Conservation (phyloP, 2,797 vertebrate species). For the Poeciliopsis paucimaculata region DNA sequence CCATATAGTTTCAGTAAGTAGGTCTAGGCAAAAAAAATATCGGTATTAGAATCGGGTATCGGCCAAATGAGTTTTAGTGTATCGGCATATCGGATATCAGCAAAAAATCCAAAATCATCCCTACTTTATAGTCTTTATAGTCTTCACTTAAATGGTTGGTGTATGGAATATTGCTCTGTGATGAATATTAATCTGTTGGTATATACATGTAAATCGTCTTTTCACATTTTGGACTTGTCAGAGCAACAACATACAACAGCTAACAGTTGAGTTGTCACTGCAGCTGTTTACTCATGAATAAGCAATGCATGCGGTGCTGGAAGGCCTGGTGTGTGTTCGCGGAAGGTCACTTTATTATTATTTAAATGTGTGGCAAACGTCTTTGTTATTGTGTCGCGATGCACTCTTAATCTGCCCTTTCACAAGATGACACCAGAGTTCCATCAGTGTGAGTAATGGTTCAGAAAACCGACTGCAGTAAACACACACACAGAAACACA, state of each 20-base stretch:
- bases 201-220: neutral
- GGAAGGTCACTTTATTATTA: slow-evolving; percentile 4
- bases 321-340: neutral
- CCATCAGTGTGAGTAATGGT: slow-evolving; percentile 3
- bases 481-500: no score
- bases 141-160: neutral
- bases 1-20: no score
- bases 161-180: neutral
- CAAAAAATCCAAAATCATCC: no score
- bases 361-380: neutral
- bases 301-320: neutral
- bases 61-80: no score
- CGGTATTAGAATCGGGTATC: no score
- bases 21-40: no score
- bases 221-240: slow-evolving; percentile 2
- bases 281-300: neutral
- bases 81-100: no score
- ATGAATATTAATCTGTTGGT: neutral
- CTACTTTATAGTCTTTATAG: neutral
- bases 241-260: neutral
- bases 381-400: neutral
- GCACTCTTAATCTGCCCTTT: neutral
- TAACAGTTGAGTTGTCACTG: neutral
- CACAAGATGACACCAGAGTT: neutral
- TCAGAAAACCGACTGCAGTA: neutral